phyloP scores from a whole-genome alignment of 2,888 invertebrate species.

The Micropterix aruncella region DNA sequence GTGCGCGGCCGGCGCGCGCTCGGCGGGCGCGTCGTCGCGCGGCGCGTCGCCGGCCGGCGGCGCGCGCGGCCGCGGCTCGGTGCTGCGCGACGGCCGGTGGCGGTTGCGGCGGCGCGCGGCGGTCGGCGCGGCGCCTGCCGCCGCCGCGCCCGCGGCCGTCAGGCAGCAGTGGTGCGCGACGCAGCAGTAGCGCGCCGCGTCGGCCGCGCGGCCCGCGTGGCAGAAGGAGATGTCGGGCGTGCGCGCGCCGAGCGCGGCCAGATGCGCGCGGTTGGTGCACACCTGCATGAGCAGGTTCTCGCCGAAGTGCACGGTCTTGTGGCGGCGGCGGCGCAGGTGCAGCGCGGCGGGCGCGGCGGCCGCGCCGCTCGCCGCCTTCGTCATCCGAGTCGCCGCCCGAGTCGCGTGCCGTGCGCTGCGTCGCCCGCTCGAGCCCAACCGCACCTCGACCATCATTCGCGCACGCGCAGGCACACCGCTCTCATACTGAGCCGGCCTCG shows the following conservation, averaged over 20 bases:
- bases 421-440: conserved; percentile 23
- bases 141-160: conserved; percentile 21
- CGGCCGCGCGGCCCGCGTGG: conserved; percentile 32
- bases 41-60: conserved; percentile 28
- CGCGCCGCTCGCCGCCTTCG: conserved; percentile 13
- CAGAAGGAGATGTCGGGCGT: conserved; percentile 36
- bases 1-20: conserved; percentile 32
- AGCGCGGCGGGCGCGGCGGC: conserved; percentile 44
- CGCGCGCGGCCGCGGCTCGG: conserved; percentile 7
- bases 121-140: conserved; percentile 24
- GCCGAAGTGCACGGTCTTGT: conserved; percentile 68
- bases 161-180: conserved; percentile 37
- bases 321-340: conserved; percentile 53
- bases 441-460: conserved; percentile 41
- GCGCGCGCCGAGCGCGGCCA: conserved; percentile 34
- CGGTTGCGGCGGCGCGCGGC: conserved; percentile 12
- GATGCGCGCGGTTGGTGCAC: conserved; percentile 51
- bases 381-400: conserved; percentile 26
- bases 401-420: conserved; percentile 18
- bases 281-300: conserved; percentile 62
- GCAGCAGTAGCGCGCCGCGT: conserved; percentile 31
- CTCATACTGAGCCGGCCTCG: neutral
- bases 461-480: conserved; percentile 18
- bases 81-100: conserved; percentile 19
- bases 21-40: conserved; percentile 26